phyloP scores from a whole-genome alignment of 1,140 invertebrate genomes.

The Teleogryllus occipitalis region DNA sequence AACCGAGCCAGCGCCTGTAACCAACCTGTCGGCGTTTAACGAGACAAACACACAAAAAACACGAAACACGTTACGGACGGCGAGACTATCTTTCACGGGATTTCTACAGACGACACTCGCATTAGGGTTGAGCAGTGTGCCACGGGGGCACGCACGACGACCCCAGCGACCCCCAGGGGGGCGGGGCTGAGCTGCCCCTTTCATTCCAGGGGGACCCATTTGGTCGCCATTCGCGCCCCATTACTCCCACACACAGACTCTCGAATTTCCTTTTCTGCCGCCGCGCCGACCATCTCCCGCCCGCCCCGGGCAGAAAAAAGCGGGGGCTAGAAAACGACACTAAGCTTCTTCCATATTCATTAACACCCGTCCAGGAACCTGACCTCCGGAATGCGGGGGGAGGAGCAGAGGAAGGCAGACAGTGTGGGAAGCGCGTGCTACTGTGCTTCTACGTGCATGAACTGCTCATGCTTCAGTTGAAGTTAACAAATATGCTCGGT shows the following conservation, averaged over 20 bases:
- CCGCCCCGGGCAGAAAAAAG: background rate
- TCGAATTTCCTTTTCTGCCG: background rate
- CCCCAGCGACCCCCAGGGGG: background rate
- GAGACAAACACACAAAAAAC: too few species aligned
- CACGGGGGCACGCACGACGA: background rate
- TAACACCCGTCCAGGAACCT: background rate
- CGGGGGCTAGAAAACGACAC: background rate
- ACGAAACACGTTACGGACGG: too few species aligned
- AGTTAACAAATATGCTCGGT: too few species aligned
- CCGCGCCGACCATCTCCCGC: background rate
- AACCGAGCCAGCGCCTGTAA: too few species aligned
- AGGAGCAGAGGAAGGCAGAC: background rate
- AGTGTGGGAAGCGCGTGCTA: too few species aligned
- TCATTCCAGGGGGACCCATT: background rate
- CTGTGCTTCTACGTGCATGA: too few species aligned
- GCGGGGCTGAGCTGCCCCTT: background rate
- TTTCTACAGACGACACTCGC: background rate
- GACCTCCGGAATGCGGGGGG: background rate
- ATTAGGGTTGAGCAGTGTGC: background rate
- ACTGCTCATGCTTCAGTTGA: too few species aligned
- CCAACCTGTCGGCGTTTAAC: too few species aligned
- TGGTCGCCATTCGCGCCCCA: background rate
- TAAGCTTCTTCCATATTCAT: slow-evolving; percentile 5
- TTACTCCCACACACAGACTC: background rate
- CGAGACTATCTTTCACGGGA: background rate